These are phyloP conservation scores for Eristalinus sepulchralis DNA, from an alignment of 2,888 invertebrate species.

Conservation along the genomic window DNA sequence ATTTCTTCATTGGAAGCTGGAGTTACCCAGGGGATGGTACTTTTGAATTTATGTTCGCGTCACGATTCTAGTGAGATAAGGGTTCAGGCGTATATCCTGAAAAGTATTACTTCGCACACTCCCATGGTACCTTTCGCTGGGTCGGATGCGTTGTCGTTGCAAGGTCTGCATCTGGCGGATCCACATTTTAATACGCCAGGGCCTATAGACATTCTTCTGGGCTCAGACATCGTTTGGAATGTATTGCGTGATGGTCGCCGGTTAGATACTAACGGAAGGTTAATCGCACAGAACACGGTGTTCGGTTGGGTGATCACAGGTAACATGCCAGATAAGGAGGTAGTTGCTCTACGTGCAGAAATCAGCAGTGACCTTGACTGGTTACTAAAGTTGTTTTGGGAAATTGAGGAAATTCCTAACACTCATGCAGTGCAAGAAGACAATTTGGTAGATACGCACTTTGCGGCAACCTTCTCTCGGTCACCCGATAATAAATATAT, in stretches of 20 bases:
- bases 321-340: not conserved
- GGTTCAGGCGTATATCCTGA: slow-evolving; percentile 7
- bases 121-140: not conserved
- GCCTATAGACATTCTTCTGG: not conserved
- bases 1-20: not conserved
- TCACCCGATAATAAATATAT: slow-evolving; percentile 29
- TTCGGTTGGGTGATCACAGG: slow-evolving; percentile 20
- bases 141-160: not conserved
- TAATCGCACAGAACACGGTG: slow-evolving; percentile 1
- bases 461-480: not conserved
- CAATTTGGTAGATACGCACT: not conserved
- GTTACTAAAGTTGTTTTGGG: not conserved
- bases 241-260: slow-evolving; percentile 1
- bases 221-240: slow-evolving; percentile 10
- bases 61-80: not conserved
- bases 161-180: not conserved
- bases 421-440: not conserved
- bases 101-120: not conserved
- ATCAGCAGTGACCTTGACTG: not conserved
- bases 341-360: not conserved
- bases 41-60: not conserved
- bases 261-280: not conserved
- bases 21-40: not conserved
- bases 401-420: not conserved
- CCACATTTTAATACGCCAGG: not conserved